phyloP scores from a whole-genome alignment of 2,797 vertebrate genomes.

The Pelobates cultripes region DNA sequence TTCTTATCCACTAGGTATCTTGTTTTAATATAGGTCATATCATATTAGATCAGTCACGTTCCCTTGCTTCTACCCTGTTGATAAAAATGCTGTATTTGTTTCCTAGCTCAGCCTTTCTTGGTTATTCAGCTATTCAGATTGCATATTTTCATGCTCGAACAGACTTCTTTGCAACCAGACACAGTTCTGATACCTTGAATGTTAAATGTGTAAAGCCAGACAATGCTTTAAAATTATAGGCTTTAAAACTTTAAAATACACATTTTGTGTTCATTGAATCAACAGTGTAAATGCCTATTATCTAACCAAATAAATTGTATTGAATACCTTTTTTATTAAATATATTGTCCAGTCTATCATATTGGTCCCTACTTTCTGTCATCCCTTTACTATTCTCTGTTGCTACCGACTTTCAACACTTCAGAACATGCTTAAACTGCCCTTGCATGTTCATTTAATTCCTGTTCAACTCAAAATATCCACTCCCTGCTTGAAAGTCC shows the following conservation, averaged over 20 bases:
- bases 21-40: not conserved
- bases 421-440: too few relatives aligned
- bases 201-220: constrained; percentile 55
- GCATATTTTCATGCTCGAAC: constrained; percentile 51
- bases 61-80: not conserved
- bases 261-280: constrained; percentile 28
- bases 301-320: not conserved
- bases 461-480: too few relatives aligned
- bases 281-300: not conserved
- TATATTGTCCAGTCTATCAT: too few relatives aligned
- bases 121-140: constrained; percentile 48
- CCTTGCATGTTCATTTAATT: too few relatives aligned
- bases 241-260: constrained; percentile 37
- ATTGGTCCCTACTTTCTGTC: too few relatives aligned
- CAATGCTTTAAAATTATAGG: constrained; percentile 44
- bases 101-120: constrained; percentile 15
- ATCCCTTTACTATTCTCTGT: too few relatives aligned
- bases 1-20: too few relatives aligned
- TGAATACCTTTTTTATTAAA: too few relatives aligned
- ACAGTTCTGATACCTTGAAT: constrained; percentile 51
- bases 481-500: too few relatives aligned
- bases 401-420: too few relatives aligned
- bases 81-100: constrained; percentile 33
- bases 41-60: not conserved
- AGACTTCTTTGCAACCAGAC: constrained; percentile 46